Evolutionary conservation across 1,140 invertebrate genomes (phyloP), one percentile per base, ranked within the genome.

Genomic region (Caenorhabditis remanei): DNA sequence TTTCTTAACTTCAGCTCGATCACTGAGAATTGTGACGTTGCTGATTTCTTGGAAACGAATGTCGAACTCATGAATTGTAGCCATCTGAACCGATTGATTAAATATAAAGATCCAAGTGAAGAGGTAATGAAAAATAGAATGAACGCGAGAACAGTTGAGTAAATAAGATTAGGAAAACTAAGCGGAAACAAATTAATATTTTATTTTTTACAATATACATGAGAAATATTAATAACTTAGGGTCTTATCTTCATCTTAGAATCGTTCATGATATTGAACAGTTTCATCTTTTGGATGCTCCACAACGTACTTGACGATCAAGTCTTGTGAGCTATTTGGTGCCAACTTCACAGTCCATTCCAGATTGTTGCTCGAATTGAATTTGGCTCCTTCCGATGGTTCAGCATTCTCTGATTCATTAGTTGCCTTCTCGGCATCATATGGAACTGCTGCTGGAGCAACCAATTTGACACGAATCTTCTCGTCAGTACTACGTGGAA

Each of bases 401-500:
- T 86, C 86, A 21, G 63, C 46, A 71, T 75, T 40, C 14, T 65
- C 75, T 16, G 85, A 67, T 24, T 75, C 53, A 50, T 32, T 86
- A 21, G 24, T 46, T 53, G 83, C 53, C 32, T 87, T 87, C 7
- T 65, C 71, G 7, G 67, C 84, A 9, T 90, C 86, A 24, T 90
- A 86, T 48, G 75, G 88, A 32, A 58, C 55, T 9, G 88, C 85
- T 19, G 82, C 13, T 13, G 93, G 92, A 58, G 84, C 21, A 53
- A 86, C 84, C 63, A 53, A 53, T 32, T 40, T 83, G 24, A 93
- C 93, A 90, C 93, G 93, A 75, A 94, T 93, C 89, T 93, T 93
- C 14, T 94, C 93, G 75, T 94, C 93, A 40, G 89, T 89, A 61
- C 91, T 90, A 11, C 90, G 90, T 1, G 93, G 93, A 53, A 94